A percentile compares a stretch with the other conserved stretches of the same genome.
Conservation (phyloP, 2,113 vertebrate species). For the Columba livia region DNA sequence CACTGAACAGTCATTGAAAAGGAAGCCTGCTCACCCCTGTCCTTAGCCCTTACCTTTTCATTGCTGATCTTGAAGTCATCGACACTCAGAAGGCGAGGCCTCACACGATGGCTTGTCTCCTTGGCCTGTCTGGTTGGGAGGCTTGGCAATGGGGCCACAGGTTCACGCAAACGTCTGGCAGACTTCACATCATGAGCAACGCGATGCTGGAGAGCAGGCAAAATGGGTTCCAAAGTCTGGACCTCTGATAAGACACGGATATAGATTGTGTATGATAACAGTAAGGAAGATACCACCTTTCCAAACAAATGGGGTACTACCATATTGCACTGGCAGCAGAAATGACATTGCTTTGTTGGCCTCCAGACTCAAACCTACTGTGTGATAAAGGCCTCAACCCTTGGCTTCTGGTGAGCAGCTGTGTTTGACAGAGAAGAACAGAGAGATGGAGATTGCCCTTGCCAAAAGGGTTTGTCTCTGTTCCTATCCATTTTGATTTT, state of each 20-base stretch:
- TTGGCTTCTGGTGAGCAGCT: background rate
- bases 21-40: background rate
- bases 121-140: background rate
- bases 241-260: background rate
- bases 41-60: slow-evolving; percentile 1
- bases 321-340: background rate
- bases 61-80: background rate
- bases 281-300: background rate
- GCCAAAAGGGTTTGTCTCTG: background rate
- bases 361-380: background rate
- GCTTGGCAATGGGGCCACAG: background rate
- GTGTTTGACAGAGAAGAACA: background rate
- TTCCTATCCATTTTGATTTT: background rate
- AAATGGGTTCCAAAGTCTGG: background rate
- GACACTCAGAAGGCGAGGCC: background rate
- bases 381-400: background rate
- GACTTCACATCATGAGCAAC: background rate
- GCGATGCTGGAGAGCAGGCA: background rate
- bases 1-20: background rate
- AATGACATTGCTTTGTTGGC: background rate
- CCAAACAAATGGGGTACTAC: too few species aligned
- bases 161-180: background rate
- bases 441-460: background rate
- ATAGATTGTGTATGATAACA: background rate
- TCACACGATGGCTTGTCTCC: background rate